Evolutionary conservation across 2,888 invertebrate genomes (phyloP).

Genomic region (Hylaea fasciaria): DNA sequence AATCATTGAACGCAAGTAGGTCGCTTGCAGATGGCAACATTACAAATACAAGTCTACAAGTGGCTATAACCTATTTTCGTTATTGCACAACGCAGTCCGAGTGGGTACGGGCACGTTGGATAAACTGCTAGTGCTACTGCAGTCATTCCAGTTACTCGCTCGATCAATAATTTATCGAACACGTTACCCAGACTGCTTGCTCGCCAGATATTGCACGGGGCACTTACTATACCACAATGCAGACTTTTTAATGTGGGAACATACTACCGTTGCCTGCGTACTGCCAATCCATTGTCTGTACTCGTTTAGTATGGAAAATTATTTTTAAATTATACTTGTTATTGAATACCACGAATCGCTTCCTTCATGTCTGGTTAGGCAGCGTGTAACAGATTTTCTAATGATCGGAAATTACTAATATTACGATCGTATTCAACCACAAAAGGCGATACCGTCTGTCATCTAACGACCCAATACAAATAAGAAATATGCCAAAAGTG

Average conservation of each 20-base stretch:
- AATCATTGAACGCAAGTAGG: constrained; percentile 58
- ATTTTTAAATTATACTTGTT: background rate
- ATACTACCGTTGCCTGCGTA: background rate
- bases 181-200: constrained; percentile 37
- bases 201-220: constrained; percentile 34
- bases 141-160: constrained; percentile 59
- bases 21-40: constrained; percentile 47
- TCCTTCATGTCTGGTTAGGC: background rate
- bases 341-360: too few relatives aligned
- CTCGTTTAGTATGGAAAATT: constrained; percentile 11
- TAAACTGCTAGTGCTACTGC: constrained; percentile 58
- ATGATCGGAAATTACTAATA: background rate
- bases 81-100: constrained; percentile 66
- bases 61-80: constrained; percentile 67
- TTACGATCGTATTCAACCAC: background rate
- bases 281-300: constrained; percentile 15
- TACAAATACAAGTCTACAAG: constrained; percentile 44
- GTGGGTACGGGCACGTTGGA: constrained; percentile 48
- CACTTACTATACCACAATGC: constrained; percentile 25
- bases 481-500: background rate
- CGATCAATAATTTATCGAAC: constrained; percentile 60
- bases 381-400: too few relatives aligned
- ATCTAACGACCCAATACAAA: background rate
- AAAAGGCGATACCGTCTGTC: background rate
- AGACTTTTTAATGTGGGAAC: constrained; percentile 25